Evolutionary conservation across 2,113 vertebrate genomes (phyloP).

Genomic region (Pseudopipra pipra): DNA sequence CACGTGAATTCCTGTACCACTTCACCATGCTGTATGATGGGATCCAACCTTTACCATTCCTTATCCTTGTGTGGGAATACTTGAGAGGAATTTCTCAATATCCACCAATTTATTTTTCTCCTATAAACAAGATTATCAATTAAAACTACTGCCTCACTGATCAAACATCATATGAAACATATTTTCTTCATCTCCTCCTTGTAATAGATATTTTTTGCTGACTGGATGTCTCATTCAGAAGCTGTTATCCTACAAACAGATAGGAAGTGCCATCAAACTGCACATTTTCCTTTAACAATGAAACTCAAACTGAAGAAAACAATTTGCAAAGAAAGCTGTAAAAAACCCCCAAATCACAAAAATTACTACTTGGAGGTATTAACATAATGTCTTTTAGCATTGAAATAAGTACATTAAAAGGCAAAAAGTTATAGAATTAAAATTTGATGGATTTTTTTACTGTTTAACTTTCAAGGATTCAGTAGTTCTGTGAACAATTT

Average conservation of each 20-base stretch:
- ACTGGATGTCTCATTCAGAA: not conserved
- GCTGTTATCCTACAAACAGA: not conserved
- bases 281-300: not conserved
- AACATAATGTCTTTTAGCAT: not conserved
- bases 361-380: not conserved
- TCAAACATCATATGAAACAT: accelerated
- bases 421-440: not conserved
- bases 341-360: not conserved
- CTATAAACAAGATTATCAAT: not conserved
- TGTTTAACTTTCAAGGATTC: not conserved
- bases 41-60: not conserved
- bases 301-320: not conserved
- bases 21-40: not conserved
- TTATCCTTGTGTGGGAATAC: not conserved
- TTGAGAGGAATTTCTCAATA: not conserved
- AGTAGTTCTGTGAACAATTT: not conserved
- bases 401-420: not conserved
- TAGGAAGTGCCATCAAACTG: not conserved
- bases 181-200: not conserved
- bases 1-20: not conserved
- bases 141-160: not conserved
- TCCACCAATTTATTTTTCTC: not conserved
- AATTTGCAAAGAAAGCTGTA: not conserved
- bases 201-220: not conserved
- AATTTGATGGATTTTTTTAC: not conserved